Evolutionary conservation across 2,888 invertebrate species (phyloP), one percentile per base, ranked within the genome.

Genomic region (Desoria tigrina): DNA sequence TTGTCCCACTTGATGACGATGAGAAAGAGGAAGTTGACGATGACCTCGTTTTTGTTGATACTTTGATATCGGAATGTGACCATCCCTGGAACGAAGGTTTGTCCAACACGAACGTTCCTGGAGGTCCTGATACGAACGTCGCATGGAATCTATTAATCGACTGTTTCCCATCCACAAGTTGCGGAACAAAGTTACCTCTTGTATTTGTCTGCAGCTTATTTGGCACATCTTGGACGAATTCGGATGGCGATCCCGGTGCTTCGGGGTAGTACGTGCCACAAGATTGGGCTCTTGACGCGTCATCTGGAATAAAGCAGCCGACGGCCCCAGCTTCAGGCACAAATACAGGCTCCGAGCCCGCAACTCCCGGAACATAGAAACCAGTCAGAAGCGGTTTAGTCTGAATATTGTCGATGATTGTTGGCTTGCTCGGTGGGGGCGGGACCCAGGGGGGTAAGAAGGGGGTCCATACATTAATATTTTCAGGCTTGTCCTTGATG

Each of bases 241-340:
- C 51, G 6, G 51, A 3, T 23, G 51, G 23, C 7, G 24, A 16
- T 4, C 51, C 51, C 3, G 24, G 6, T 23, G 7, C 23, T 24
- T 51, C 51, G 16, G 51, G 51, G 51, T 51, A 51, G 24, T 51
- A 51, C 2, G 24, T 51, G 6, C 51, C 51, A 24, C 51, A 51
- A 51, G 23, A 23, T 51, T 51, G 7, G 4, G 45, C 7, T 24
- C 4, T 26, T 7, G 58, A 23, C n/a, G 26, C n/a, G 24, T 58
- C 24, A 16, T 45, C 51, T 18, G 56, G 54, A 14, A 18, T 23
- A 37, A 60, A 60, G 14, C 18, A 28, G 18, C 53, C 51, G 3
- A 26, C 21, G 1, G 18, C 53, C n/a, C 63, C 63, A n/a, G 1
- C 39, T 9, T 60, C 55, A 2, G 65, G 61, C 16, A 61, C 26